A percentile compares a stretch with the other conserved stretches of the same genome.
Conservation (phyloP, 2,797 vertebrate genomes). For the Cryptoprocta ferox region DNA sequence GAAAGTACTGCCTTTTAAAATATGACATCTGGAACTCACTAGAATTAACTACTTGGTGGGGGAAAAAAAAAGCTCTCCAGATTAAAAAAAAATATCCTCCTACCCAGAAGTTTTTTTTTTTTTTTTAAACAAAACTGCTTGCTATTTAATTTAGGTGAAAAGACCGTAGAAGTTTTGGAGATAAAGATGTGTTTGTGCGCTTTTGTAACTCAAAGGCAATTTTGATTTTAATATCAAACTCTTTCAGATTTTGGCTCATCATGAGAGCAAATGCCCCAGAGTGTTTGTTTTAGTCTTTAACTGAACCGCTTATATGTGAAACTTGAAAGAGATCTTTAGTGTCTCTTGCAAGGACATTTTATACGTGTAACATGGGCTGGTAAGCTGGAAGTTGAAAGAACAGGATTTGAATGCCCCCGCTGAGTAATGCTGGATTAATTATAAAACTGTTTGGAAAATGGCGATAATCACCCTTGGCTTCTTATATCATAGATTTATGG, state of each 20-base stretch:
- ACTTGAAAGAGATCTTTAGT: conserved; percentile 11
- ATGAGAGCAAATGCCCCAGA: neutral
- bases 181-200: conserved; percentile 18
- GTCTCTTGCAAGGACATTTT: neutral
- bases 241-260: conserved; percentile 33
- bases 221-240: conserved; percentile 48
- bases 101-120: conserved; percentile 16
- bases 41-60: conserved; percentile 47
- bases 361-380: neutral
- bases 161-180: conserved; percentile 17
- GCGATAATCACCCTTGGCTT: conserved; percentile 14
- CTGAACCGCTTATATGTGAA: neutral
- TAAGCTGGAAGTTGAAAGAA: neutral
- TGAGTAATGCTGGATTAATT: conserved; percentile 22
- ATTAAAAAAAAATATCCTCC: neutral
- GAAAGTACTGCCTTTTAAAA: conserved; percentile 6
- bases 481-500: neutral
- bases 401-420: neutral
- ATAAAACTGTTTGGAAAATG: neutral
- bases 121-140: neutral
- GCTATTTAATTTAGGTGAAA: conserved; percentile 36
- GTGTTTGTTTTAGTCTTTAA: neutral
- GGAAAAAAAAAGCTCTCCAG: conserved; percentile 39
- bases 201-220: conserved; percentile 37
- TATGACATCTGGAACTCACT: conserved; percentile 53